phyloP scores from a whole-genome alignment of 2,797 vertebrate species.

The Macroramphosus scolopax region DNA sequence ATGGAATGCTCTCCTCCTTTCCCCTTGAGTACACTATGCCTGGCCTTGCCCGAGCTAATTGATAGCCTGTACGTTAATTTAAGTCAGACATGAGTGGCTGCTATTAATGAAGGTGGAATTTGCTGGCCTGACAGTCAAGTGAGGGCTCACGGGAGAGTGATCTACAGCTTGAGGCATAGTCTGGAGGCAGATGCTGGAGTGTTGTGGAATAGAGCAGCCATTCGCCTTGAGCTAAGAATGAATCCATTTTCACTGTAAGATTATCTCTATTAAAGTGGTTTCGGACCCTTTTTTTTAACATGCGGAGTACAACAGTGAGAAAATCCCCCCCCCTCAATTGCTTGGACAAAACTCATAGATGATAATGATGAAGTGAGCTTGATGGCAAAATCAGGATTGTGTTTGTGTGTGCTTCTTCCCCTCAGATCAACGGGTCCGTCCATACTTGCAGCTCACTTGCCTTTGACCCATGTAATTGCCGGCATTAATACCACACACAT shows the following conservation, averaged over 20 bases:
- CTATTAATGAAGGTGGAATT: slow-evolving; percentile 76
- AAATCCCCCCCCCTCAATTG: too few relatives aligned
- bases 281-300: slow-evolving; percentile 30
- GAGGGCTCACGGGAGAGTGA: slow-evolving; percentile 59
- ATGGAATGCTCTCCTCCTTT: slow-evolving; percentile 35
- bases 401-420: slow-evolving; percentile 38
- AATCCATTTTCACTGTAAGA: slow-evolving; percentile 53
- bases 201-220: slow-evolving; percentile 35
- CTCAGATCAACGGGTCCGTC: slow-evolving; percentile 41
- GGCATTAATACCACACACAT: slow-evolving; percentile 69
- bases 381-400: slow-evolving; percentile 15
- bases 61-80: slow-evolving; percentile 74
- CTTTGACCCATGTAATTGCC: slow-evolving; percentile 71
- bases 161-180: slow-evolving; percentile 53
- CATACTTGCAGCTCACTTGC: slow-evolving; percentile 55
- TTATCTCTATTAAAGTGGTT: slow-evolving; percentile 44
- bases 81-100: slow-evolving; percentile 72
- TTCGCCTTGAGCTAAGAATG: slow-evolving; percentile 50
- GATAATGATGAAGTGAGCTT: slow-evolving; percentile 26
- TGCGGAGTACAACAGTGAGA: too few relatives aligned
- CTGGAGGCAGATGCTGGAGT: slow-evolving; percentile 38
- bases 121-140: slow-evolving; percentile 67
- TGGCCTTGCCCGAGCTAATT: slow-evolving; percentile 67
- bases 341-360: slow-evolving; percentile 29
- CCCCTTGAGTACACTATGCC: slow-evolving; percentile 47